Conservation (phyloP, 2,888 invertebrate genomes). For the Ornithoptera priamus region DNA sequence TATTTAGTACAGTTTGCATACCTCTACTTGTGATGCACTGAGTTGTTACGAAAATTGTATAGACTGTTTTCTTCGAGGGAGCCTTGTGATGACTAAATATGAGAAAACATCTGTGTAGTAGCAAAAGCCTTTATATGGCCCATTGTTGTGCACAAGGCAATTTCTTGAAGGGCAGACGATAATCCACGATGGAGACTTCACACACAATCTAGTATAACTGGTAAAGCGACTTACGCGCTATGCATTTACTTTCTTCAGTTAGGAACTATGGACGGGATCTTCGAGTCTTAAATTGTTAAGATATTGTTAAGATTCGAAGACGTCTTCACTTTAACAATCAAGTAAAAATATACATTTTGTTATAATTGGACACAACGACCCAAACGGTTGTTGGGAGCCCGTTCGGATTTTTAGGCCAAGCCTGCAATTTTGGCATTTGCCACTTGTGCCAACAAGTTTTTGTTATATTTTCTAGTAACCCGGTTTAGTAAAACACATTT, state of each 20-base stretch:
- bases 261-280: background rate
- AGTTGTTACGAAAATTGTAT: too few relatives aligned
- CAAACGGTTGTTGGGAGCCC: slow-evolving; percentile 15
- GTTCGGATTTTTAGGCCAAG: slow-evolving; percentile 13
- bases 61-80: too few relatives aligned
- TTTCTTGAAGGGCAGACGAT: background rate
- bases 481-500: slow-evolving; percentile 11
- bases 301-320: background rate
- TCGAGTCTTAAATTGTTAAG: background rate
- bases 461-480: slow-evolving; percentile 7
- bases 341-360: slow-evolving; percentile 7
- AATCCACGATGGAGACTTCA: background rate
- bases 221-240: background rate
- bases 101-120: background rate
- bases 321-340: background rate
- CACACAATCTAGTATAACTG: background rate
- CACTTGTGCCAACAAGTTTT: slow-evolving; percentile 22
- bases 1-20: too few relatives aligned
- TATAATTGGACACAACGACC: slow-evolving; percentile 9
- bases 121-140: background rate
- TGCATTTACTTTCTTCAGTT: background rate
- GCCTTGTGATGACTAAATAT: background rate
- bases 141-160: background rate
- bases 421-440: slow-evolving; percentile 13
- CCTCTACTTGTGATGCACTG: too few relatives aligned